Evolutionary conservation across 2,113 vertebrate species (phyloP).

Genomic region (Aphelocoma coerulescens): DNA sequence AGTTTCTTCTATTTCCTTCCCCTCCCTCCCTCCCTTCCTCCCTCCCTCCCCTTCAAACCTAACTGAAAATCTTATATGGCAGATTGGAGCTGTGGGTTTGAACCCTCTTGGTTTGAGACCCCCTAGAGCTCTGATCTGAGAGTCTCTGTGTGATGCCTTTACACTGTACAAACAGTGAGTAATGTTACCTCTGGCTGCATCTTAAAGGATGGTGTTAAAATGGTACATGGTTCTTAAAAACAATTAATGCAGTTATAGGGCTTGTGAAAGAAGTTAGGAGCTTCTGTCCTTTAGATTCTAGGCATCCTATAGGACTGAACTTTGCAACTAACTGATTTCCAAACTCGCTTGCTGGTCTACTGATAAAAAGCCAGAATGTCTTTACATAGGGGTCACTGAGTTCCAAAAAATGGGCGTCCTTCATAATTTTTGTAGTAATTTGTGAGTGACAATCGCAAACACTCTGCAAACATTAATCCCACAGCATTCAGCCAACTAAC

Average conservation of each 20-base stretch:
- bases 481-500: background rate
- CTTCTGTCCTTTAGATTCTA: background rate
- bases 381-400: background rate
- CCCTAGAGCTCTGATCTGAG: background rate
- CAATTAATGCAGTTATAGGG: background rate
- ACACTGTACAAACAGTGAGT: background rate
- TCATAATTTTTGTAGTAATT: background rate
- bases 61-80: no score
- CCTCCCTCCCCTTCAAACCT: no score
- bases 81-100: background rate
- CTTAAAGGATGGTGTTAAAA: background rate
- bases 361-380: background rate
- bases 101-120: background rate
- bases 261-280: background rate
- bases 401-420: background rate
- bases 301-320: background rate
- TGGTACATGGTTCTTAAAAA: background rate
- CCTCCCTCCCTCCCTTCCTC: background rate
- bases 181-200: background rate
- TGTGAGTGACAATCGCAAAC: background rate
- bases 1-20: background rate
- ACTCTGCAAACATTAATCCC: background rate
- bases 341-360: background rate
- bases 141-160: background rate
- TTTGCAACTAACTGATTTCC: background rate